phyloP scores from a whole-genome alignment of 2,888 invertebrate genomes.

The Trichogramma dendrolimi region DNA sequence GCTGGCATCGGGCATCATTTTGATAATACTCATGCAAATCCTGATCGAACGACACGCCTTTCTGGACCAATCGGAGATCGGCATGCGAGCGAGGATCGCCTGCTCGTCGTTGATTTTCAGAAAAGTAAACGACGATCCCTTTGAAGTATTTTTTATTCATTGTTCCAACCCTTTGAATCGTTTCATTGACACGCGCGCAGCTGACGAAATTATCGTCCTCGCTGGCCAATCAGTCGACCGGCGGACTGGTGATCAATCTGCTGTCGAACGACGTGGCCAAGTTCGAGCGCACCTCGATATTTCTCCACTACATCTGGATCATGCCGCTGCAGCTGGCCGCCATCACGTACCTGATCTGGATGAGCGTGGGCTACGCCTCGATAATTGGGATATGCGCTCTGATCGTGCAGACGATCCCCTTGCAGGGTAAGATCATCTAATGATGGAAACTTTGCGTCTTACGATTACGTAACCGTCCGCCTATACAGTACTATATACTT shows the following conservation, averaged over 20 bases:
- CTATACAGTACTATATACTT: too few species aligned
- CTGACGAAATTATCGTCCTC: conserved; percentile 48
- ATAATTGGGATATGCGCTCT: conserved; percentile 62
- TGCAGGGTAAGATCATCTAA: conserved; percentile 50
- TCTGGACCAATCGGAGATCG: conserved; percentile 61
- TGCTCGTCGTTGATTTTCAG: conserved; percentile 75
- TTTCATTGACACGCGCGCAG: neutral
- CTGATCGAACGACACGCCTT: conserved; percentile 64
- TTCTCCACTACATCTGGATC: conserved; percentile 75
- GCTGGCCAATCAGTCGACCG: conserved; percentile 39
- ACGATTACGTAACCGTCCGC: too few species aligned
- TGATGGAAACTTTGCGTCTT: too few species aligned
- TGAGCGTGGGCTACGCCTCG: conserved; percentile 56
- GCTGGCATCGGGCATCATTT: conserved; percentile 61
- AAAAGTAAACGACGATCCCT: conserved; percentile 60
- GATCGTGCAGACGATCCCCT: conserved; percentile 53
- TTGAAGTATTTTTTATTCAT: neutral
- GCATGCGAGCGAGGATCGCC: conserved; percentile 74
- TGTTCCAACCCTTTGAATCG: neutral
- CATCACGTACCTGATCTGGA: conserved; percentile 59
- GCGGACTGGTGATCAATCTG: conserved; percentile 76
- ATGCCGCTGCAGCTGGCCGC: conserved; percentile 71
- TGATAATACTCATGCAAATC: conserved; percentile 58
- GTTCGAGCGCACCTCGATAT: conserved; percentile 68
- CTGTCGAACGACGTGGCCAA: conserved; percentile 81